phyloP scores from a whole-genome alignment of 1,140 invertebrate genomes.

The Parasteatoda tepidariorum region DNA sequence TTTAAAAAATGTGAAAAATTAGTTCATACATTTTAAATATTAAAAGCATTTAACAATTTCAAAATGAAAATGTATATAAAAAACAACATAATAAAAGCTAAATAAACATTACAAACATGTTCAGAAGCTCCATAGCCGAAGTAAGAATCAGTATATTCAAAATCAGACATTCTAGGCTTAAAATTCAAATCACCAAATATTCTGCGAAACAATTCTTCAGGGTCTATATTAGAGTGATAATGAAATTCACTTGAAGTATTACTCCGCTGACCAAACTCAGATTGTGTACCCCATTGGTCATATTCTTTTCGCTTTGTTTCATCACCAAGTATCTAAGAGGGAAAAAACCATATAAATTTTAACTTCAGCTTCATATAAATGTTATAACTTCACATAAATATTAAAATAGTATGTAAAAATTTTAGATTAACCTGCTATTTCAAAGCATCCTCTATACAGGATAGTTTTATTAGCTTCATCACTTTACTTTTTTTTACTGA shows the following conservation, averaged over 20 bases:
- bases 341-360: not conserved
- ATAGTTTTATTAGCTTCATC: too few species aligned
- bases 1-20: too few species aligned
- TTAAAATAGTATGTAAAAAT: too few species aligned
- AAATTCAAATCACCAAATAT: constrained; percentile 72
- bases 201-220: constrained; percentile 89
- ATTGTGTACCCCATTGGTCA: constrained; percentile 91
- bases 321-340: constrained; percentile 86
- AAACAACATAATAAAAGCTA: too few species aligned
- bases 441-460: too few species aligned
- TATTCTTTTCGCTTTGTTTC: constrained; percentile 92
- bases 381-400: too few species aligned
- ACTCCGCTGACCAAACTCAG: constrained; percentile 69
- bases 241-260: constrained; percentile 65
- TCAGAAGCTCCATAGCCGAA: constrained; percentile 86
- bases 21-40: too few species aligned
- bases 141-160: constrained; percentile 77
- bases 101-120: constrained; percentile 27
- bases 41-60: too few species aligned
- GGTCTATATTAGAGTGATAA: constrained; percentile 85
- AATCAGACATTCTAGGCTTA: constrained; percentile 72
- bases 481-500: too few species aligned
- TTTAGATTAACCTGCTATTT: too few species aligned
- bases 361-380: too few species aligned
- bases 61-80: too few species aligned